A percentile compares a stretch with the other conserved stretches of the same genome.
These are phyloP conservation scores for Tillus elongatus DNA, from an alignment of 2,888 invertebrate species.

Conservation along the genomic window DNA sequence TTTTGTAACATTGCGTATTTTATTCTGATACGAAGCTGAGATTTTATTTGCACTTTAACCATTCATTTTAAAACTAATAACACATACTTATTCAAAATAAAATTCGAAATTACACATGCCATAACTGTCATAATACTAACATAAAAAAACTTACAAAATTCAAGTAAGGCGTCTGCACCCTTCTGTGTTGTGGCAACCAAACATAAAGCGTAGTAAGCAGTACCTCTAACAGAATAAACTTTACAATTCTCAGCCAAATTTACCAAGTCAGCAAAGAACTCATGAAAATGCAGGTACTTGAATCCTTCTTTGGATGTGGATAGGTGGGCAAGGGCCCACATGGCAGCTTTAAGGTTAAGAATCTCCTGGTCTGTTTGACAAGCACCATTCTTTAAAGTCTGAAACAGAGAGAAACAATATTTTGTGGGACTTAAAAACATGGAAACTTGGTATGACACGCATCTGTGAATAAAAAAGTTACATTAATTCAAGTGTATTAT, in stretches of 20 bases:
- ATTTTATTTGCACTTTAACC: too few species aligned
- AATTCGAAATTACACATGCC: too few species aligned
- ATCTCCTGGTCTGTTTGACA: constrained; percentile 61
- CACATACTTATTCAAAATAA: too few species aligned
- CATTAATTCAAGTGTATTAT: too few species aligned
- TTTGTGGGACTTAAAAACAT: too few species aligned
- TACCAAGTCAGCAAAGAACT: constrained; percentile 46
- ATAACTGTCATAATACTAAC: background rate
- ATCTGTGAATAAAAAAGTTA: too few species aligned
- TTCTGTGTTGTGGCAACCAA: constrained; percentile 73
- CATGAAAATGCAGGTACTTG: constrained; percentile 53
- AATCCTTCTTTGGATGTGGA: constrained; percentile 70
- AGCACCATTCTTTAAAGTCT: constrained; percentile 36
- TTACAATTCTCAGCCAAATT: constrained; percentile 68
- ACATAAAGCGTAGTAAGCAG: constrained; percentile 81
- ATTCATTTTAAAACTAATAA: too few species aligned
- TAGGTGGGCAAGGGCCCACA: constrained; percentile 84
- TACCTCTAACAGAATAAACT: constrained; percentile 82
- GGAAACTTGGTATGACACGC: too few species aligned
- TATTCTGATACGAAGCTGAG: too few species aligned
- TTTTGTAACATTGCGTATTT: too few species aligned
- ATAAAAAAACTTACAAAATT: constrained; percentile 49
- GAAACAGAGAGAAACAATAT: constrained; percentile 32
- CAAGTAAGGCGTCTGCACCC: constrained; percentile 70
- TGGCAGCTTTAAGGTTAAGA: constrained; percentile 71